Evolutionary conservation across 2,113 vertebrate genomes (phyloP).

Genomic region (Sceloporus tristichus): DNA sequence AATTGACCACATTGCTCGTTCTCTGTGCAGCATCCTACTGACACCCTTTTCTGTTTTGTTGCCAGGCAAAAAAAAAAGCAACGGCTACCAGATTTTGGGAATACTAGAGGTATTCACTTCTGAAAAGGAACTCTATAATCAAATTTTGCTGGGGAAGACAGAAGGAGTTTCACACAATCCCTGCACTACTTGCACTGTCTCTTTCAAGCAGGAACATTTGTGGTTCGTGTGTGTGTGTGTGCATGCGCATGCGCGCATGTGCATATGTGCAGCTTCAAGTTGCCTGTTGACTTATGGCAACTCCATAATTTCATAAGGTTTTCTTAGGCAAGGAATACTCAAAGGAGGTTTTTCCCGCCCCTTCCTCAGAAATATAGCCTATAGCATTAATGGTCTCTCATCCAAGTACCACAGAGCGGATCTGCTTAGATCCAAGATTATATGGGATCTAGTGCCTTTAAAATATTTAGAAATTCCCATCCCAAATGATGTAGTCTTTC

Average conservation of each 20-base stretch:
- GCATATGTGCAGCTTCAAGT: no score
- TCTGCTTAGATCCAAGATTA: no score
- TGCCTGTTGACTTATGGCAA: no score
- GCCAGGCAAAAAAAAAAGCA: background rate
- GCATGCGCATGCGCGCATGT: no score
- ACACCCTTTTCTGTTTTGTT: background rate
- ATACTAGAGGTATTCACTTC: background rate
- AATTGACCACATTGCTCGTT: background rate
- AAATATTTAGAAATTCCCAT: background rate
- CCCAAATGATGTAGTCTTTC: background rate
- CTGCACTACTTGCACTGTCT: background rate
- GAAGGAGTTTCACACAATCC: background rate
- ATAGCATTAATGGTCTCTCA: no score
- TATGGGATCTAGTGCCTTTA: no score
- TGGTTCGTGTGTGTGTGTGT: background rate
- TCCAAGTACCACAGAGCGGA: no score
- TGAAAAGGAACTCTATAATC: background rate
- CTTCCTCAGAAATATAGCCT: no score
- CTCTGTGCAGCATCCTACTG: background rate
- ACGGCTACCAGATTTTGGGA: background rate
- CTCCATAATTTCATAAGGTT: no score
- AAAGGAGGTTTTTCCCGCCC: no score
- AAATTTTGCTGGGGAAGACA: background rate
- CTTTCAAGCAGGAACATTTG: background rate
- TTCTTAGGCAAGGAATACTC: no score